Evolutionary conservation across 2,888 invertebrate genomes (phyloP), one percentile per base, ranked within the genome.

Genomic region (Disparrhopalites patrizii): DNA sequence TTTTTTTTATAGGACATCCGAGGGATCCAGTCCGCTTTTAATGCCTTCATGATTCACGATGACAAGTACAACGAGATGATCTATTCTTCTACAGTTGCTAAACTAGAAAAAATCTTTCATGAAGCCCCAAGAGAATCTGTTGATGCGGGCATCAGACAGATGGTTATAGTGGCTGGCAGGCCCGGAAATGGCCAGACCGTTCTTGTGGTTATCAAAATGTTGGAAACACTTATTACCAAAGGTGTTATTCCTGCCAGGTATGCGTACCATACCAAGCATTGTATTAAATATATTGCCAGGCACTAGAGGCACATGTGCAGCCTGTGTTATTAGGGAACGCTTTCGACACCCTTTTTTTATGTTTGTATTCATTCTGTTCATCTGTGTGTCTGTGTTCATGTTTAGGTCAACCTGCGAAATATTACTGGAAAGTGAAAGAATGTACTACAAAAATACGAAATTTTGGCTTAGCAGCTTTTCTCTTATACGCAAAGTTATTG

Each of bases 401-500:
- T n/a, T n/a, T 76, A 90, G 93, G 77, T 82, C 89, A 79, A 86
- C 94, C 0, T 95, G 95, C 79, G 94, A 95, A 78, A 87, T 88
- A 74, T 85, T 96, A 64, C 82, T 96, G 62, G 85, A 84, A 20
- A 90, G 87, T 78, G 93, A 94, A 63, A 89, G 90, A 77, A 81
- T 97, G n/a, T 82, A 84, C 3, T 89, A 89, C 77, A 85, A 87
- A 71, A 87, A 91, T 78, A 86, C 87, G 71, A 88, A 90, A 72
- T 93, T 91, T 80, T 97, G 96, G 95, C 87, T 91, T 58, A 88
- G 90, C 79, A 87, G 90, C 77, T 95, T 97, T 78, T 84, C 85
- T 73, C 82, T 96, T 3, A 87, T 97, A 62, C 84, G 89, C 73
- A 87, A 86, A 78, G 87, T 94, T 50, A 91, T 97, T 76, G 89